Conservation (phyloP, 2,113 vertebrate species). For the Ceyx margarethae region DNA sequence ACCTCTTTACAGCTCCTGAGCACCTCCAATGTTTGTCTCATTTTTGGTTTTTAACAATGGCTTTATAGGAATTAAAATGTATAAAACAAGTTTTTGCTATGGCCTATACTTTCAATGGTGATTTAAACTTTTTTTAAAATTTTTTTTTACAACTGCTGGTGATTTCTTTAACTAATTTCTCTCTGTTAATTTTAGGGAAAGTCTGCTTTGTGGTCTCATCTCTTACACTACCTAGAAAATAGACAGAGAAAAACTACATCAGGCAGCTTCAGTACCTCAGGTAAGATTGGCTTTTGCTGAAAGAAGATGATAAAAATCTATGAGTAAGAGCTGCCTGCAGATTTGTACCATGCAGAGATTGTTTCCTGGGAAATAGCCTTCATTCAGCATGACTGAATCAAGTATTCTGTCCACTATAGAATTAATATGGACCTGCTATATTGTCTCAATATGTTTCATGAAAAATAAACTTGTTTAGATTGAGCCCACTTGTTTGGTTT, state of each 20-base stretch:
- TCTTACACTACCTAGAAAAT: constrained; percentile 94
- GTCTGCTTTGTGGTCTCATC: constrained; percentile 96
- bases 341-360: not conserved
- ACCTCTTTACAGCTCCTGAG: not conserved
- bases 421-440: not conserved
- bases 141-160: not conserved
- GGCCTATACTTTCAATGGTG: not conserved
- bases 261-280: constrained; percentile 86
- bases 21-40: not conserved
- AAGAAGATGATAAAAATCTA: not conserved
- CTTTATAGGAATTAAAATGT: not conserved
- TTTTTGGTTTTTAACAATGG: not conserved
- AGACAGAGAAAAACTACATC: constrained; percentile 90
- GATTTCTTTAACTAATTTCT: not conserved
- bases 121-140: not conserved
- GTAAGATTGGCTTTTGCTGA: constrained; percentile 63
- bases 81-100: not conserved
- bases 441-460: not conserved
- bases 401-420: not conserved
- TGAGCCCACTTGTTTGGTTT: not conserved
- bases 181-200: constrained; percentile 82
- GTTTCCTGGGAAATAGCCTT: not conserved
- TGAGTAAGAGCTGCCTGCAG: not conserved
- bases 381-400: not conserved
- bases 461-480: not conserved